These are phyloP conservation scores for Pammene aurita DNA, from an alignment of 2,888 invertebrate species.

Conservation along the genomic window DNA sequence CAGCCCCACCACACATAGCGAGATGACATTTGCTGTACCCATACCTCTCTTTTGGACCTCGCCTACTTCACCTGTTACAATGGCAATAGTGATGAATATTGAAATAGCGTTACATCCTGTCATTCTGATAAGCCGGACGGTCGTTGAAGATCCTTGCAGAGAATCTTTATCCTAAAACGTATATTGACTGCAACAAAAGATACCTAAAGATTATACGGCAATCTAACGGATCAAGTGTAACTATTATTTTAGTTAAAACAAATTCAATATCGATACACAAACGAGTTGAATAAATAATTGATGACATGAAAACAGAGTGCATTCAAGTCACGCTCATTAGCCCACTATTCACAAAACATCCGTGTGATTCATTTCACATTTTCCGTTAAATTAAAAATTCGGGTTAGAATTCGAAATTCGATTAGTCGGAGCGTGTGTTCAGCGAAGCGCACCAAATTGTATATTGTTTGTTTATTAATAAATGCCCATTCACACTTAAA, in stretches of 20 bases:
- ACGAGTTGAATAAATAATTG: conserved; percentile 5
- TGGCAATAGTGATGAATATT: no score
- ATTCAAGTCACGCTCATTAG: conserved; percentile 7
- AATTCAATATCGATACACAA: conserved; percentile 3
- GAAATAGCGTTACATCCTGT: no score
- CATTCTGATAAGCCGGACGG: no score
- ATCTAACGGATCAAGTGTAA: no score
- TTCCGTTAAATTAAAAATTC: conserved; percentile 31
- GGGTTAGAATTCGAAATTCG: conserved; percentile 3
- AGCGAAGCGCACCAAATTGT: conserved; percentile 44
- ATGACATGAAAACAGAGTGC: neutral
- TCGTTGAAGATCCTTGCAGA: no score
- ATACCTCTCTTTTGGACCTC: no score
- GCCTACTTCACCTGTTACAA: no score
- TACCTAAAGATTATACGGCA: no score
- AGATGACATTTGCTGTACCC: no score
- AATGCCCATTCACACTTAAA: conserved; percentile 42
- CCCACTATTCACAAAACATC: conserved; percentile 1
- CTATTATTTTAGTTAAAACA: neutral
- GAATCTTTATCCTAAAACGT: no score
- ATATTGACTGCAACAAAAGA: no score
- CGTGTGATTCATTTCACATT: conserved; percentile 5
- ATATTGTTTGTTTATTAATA: conserved; percentile 42
- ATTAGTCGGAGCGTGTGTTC: conserved; percentile 36
- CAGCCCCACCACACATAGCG: no score